Percentiles rank a stretch among this genome's conserved stretches.
Evolutionary conservation across 2,888 invertebrate species (phyloP).

Genomic region (Spodoptera littoralis): DNA sequence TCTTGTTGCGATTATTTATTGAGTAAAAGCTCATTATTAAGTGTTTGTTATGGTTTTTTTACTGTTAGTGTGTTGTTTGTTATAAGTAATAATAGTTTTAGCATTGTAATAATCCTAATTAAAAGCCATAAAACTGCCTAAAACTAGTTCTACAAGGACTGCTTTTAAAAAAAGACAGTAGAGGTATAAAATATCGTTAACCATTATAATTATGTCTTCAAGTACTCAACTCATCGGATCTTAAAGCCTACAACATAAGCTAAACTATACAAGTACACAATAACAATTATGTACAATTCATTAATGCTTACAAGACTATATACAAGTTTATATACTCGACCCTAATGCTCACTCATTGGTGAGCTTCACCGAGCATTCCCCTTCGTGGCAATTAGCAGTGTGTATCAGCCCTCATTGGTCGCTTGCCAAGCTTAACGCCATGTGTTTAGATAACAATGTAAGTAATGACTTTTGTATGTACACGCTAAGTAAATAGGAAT

Average conservation of each 20-base stretch:
- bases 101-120: no score
- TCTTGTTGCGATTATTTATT: neutral
- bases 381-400: conserved; percentile 81
- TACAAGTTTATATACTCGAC: conserved; percentile 66
- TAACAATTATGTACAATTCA: conserved; percentile 11
- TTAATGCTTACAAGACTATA: conserved; percentile 58
- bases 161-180: no score
- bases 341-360: conserved; percentile 87
- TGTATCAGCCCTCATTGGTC: conserved; percentile 80
- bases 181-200: no score
- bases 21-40: neutral
- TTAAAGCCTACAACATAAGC: neutral
- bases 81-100: no score
- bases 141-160: no score
- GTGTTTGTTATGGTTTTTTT: no score
- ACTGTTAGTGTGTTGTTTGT: no score
- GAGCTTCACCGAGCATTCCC: conserved; percentile 85
- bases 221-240: no score
- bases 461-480: conserved; percentile 16
- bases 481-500: neutral
- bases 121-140: no score
- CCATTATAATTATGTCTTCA: no score
- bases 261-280: neutral
- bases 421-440: conserved; percentile 33
- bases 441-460: conserved; percentile 35